These are phyloP conservation scores for Oasisia sp. DNA, from an alignment of 2,888 invertebrate species.

Conservation along the genomic window DNA sequence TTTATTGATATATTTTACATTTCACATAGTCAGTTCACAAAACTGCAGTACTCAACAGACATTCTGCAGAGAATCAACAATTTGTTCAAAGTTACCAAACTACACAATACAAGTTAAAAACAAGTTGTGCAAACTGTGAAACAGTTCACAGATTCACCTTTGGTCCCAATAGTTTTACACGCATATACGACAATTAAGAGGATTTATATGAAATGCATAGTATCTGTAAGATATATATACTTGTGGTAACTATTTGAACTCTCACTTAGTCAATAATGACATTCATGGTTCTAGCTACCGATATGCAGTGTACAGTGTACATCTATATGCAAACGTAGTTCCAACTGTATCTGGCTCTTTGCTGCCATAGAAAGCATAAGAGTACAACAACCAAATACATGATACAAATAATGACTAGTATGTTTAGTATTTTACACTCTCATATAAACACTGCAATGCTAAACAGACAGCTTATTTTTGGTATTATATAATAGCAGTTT, in stretches of 20 bases:
- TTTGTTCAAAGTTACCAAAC: neutral
- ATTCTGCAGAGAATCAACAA: neutral
- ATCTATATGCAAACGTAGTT: neutral
- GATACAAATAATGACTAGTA: neutral
- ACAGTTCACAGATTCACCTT: neutral
- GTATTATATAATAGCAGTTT: neutral
- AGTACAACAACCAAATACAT: slow-evolving; percentile 18
- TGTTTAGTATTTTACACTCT: slow-evolving; percentile 8
- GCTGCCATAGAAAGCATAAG: neutral
- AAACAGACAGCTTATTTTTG: neutral
- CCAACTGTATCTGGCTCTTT: neutral
- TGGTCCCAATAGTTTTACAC: neutral
- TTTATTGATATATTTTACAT: neutral
- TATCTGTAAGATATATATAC: neutral
- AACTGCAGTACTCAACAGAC: neutral
- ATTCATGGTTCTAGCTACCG: no score
- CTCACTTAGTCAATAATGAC: neutral
- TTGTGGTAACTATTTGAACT: neutral
- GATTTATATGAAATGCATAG: neutral
- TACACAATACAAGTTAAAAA: slow-evolving; percentile 13
- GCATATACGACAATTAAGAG: no score
- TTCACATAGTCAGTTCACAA: neutral
- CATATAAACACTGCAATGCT: neutral
- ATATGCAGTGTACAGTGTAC: neutral
- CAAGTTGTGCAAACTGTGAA: neutral